These are phyloP conservation scores for Adelosebastes latens DNA, from an alignment of 2,797 vertebrate genomes.

Conservation along the genomic window DNA sequence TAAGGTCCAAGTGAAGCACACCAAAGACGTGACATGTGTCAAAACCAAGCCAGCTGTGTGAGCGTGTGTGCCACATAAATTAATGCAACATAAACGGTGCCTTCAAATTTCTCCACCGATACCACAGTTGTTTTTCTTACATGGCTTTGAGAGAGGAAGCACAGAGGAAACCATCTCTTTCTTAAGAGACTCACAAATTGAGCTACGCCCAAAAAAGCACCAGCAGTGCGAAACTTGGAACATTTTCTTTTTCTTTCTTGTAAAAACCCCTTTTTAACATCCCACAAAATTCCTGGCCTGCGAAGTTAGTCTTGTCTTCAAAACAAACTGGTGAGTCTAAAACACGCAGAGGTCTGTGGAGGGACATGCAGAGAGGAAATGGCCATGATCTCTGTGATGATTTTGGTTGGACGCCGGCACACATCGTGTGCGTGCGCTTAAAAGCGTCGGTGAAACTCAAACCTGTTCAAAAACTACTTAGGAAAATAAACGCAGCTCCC, in stretches of 20 bases:
- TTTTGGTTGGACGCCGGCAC: constrained; percentile 63
- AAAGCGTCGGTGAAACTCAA: constrained; percentile 74
- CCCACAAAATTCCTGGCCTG: constrained; percentile 46
- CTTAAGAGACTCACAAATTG: constrained; percentile 3
- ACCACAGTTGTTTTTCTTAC: constrained; percentile 9
- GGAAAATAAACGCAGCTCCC: constrained; percentile 73
- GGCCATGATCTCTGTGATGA: constrained; percentile 57
- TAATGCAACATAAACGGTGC: background rate
- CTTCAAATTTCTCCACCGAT: constrained; percentile 7
- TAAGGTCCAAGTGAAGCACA: constrained; percentile 59
- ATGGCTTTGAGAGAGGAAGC: background rate
- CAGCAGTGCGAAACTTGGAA: constrained; percentile 10
- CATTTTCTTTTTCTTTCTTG: constrained; percentile 10
- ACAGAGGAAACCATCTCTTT: background rate
- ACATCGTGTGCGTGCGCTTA: constrained; percentile 60
- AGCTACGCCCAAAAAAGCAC: constrained; percentile 7
- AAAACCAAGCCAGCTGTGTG: constrained; percentile 39
- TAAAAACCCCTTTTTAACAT: constrained; percentile 19
- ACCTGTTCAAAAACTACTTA: constrained; percentile 71
- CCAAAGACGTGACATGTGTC: constrained; percentile 41
- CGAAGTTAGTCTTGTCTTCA: constrained; percentile 43
- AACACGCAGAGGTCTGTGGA: constrained; percentile 45
- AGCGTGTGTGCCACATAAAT: background rate
- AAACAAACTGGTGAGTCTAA: constrained; percentile 54
- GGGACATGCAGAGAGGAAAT: constrained; percentile 59